Evolutionary conservation across 2,888 invertebrate species (phyloP), one percentile per base, ranked within the genome.

Genomic region (Cremastinae sp.): DNA sequence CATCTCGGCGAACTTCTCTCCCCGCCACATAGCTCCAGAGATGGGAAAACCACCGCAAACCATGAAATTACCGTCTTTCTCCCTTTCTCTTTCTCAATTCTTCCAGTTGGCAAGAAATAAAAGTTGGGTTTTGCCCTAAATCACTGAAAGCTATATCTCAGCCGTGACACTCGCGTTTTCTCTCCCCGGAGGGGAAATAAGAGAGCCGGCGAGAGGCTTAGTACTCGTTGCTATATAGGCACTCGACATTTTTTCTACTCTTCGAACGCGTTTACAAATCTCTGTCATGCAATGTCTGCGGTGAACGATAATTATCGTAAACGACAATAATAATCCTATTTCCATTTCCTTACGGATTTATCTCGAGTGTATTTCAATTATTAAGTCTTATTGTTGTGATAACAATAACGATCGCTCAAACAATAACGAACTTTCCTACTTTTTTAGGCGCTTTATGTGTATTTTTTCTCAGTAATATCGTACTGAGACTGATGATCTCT

Each of bases 41-140:
- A 73, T 66, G 34, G 51, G 68, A 47, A 64, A 58, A 73, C 69
- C 62, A 76, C 73, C 76, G 45, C 76, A 76, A 76, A 76, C 76
- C 69, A 47, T 58, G 58, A 69, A 68, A 76, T 76, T 73, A 76
- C 76, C 53, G 64, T 54, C 70, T 43, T 41, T 69, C 49, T 58
- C 56, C 49, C 49, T 38, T 58, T 58, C 49, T 49, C 7, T n/a
- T n/a, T n/a, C n/a, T n/a, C n/a, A n/a, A n/a, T n/a, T n/a, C 14
- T 20, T 12, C 43, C 14, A 16, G 20, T 45, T 54, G 51, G 51
- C 51, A 16, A n/a, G 73, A 43, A 72, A 73, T 68, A 76, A 75
- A 76, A 73, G 73, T 76, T 76, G 76, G 76, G 76, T 64, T 74
- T 59, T 74, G 58, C 51, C 64, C 76, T 76, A 76, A 76, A 76